Percentiles rank a stretch among this genome's conserved stretches.
These are phyloP conservation scores for Ciconia stormi DNA, from an alignment of 2,113 vertebrate species.

Conservation along the genomic window DNA sequence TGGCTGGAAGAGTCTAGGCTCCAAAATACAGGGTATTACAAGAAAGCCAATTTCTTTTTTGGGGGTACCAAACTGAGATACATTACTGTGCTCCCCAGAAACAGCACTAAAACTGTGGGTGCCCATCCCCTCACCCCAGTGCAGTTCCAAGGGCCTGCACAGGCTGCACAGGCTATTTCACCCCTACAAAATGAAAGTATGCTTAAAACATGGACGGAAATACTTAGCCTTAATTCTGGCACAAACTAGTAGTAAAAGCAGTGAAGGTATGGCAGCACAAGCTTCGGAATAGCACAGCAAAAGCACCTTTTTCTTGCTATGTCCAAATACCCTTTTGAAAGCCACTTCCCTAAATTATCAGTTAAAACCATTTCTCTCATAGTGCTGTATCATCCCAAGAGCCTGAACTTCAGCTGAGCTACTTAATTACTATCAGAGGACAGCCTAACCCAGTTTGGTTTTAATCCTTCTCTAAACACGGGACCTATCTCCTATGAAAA, in stretches of 20 bases:
- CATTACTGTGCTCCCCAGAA: background rate
- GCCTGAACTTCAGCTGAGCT: background rate
- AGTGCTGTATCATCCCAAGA: background rate
- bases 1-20: background rate
- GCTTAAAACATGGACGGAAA: background rate
- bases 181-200: background rate
- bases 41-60: rapidly evolving
- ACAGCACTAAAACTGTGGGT: background rate
- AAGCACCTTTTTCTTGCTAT: background rate
- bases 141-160: background rate
- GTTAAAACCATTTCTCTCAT: background rate
- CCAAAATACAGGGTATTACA: background rate
- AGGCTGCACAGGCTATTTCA: background rate
- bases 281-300: background rate
- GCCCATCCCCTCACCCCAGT: rapidly evolving
- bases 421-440: background rate
- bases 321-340: background rate
- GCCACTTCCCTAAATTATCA: background rate
- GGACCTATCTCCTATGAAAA: background rate
- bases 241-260: background rate
- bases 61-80: background rate
- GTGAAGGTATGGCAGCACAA: background rate
- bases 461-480: background rate
- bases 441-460: background rate
- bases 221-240: background rate